Base-by-base conservation (phyloP, 2,797 vertebrate genomes). In the Vultur gryphus region DNA sequence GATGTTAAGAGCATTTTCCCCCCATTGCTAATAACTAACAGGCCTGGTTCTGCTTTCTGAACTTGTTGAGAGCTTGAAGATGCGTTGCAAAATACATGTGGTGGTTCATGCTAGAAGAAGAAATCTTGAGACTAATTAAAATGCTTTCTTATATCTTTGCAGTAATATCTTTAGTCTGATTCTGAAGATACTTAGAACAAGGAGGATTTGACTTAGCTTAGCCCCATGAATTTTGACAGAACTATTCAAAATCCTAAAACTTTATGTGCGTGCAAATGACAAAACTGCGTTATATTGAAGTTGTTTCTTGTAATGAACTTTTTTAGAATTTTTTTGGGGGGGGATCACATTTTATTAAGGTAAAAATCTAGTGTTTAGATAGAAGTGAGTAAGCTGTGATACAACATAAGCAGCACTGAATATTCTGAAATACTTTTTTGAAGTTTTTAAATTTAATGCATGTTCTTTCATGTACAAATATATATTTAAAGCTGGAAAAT, bases 401-500 rank as follows among this genome's bases (percentile, higher is more conserved):
- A 33, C 12, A 51, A 33, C 39, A 7, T 59, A 91, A 78, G 23
- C 51, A 77, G 64, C 54, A 43, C 33, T 90, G 70, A 82, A 59
- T 92, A 44, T 61, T 77, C 41, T 71, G 58, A 79, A 70, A 54
- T 67, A 46, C 2, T 44, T 84, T 55, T 66, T 57, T 1, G 1
- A 84, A 11, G 14, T 83, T 87, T 84, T 70, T 23, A n/a, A 87
- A 75, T 92, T 57, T 95, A 89, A 86, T 92, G 48, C 58, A 13
- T 95, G 83, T 91, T 95, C 15, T 95, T 90, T 96, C 90, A 48
- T 95, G 84, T 95, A 28, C 55, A 43, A 95, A 84, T 95, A 97
- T 90, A 89, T 82, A 93, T 97, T 81, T 97, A 94, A 96, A 99
- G 99, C 96, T 99, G 98, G 99, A 99, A 98, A 99, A 98, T 97